Conservation (phyloP, 2,797 vertebrate species). For the Malurus splendens region DNA sequence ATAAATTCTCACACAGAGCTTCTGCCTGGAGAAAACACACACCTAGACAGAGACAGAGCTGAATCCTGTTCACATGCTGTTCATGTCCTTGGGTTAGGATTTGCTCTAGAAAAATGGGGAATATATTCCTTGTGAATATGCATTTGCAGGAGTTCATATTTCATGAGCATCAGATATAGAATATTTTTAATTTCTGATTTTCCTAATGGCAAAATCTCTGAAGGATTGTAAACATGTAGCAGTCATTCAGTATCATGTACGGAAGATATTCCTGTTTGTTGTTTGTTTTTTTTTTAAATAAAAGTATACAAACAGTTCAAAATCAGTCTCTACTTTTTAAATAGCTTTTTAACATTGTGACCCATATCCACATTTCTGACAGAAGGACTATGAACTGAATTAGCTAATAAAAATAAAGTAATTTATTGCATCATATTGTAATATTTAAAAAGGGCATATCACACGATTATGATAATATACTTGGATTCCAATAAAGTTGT, state of each 20-base stretch:
- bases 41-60: background rate
- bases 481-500: constrained; percentile 22
- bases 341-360: background rate
- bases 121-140: background rate
- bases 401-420: constrained; percentile 20
- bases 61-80: background rate
- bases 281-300: background rate
- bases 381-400: background rate
- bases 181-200: background rate
- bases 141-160: background rate
- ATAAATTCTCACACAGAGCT: background rate
- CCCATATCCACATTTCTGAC: background rate
- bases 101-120: background rate
- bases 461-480: constrained; percentile 13
- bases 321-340: background rate
- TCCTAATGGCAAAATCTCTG: background rate
- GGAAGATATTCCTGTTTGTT: background rate
- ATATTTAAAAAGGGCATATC: constrained; percentile 20
- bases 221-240: background rate
- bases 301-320: background rate
- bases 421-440: background rate
- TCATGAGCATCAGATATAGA: rapidly evolving
- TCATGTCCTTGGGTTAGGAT: background rate
- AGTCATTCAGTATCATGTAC: background rate
- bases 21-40: background rate